Evolutionary conservation across 2,888 invertebrate genomes (phyloP).

Genomic region (Scelioninae gen. 1): DNA sequence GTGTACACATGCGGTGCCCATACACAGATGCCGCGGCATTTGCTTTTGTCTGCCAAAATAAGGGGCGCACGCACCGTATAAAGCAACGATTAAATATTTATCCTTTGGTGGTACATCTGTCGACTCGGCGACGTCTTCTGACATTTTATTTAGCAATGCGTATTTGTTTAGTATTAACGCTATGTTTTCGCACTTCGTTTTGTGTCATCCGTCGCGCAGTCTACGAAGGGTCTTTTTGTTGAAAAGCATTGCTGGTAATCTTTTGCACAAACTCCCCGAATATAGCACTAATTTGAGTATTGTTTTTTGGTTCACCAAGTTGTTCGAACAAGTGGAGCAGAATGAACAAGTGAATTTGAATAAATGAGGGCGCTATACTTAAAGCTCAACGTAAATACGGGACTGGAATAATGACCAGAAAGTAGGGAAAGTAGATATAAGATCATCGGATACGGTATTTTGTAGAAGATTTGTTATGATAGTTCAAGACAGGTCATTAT

Average conservation of each 20-base stretch:
- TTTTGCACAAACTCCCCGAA: slow-evolving; percentile 56
- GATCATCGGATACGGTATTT: no score
- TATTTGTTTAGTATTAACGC: slow-evolving; percentile 84
- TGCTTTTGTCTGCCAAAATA: slow-evolving; percentile 70
- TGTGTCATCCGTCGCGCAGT: slow-evolving; percentile 57
- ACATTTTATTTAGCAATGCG: slow-evolving; percentile 81
- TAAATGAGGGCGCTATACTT: slow-evolving; percentile 25
- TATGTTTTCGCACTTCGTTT: slow-evolving; percentile 65
- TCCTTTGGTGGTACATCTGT: slow-evolving; percentile 83
- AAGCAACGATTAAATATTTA: slow-evolving; percentile 83
- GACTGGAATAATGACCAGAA: slow-evolving; percentile 19
- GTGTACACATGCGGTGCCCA: slow-evolving; percentile 42
- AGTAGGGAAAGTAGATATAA: no score
- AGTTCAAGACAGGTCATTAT: neutral
- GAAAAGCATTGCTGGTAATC: no score
- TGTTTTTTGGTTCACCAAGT: slow-evolving; percentile 35
- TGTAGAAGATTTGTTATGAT: no score
- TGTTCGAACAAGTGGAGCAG: neutral
- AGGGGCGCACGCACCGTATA: slow-evolving; percentile 67
- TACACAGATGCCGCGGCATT: slow-evolving; percentile 68
- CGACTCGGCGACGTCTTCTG: slow-evolving; percentile 78
- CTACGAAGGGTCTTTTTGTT: slow-evolving; percentile 48
- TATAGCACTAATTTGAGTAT: slow-evolving; percentile 48
- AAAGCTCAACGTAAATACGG: slow-evolving; percentile 17
- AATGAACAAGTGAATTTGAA: slow-evolving; percentile 7